phyloP scores from a whole-genome alignment of 2,113 vertebrate species.

The Acinonyx jubatus region DNA sequence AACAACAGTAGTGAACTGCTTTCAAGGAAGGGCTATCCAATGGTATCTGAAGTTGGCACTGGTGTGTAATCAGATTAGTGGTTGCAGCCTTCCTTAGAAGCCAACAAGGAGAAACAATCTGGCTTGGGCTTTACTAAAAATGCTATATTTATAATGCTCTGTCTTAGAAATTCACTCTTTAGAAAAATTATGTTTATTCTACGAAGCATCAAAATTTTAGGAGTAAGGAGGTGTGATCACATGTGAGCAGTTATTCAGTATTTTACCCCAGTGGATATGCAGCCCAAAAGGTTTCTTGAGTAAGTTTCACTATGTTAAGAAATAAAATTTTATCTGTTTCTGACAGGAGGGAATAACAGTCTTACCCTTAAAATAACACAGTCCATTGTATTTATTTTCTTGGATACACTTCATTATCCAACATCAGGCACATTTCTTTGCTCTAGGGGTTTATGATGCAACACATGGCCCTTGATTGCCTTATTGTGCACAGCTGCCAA shows the following conservation, averaged over 20 bases:
- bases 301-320: not conserved
- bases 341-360: not conserved
- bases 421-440: slow-evolving; percentile 47
- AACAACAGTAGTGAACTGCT: not conserved
- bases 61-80: not conserved
- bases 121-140: not conserved
- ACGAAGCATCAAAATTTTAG: not conserved
- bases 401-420: slow-evolving; percentile 64
- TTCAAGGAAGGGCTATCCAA: not conserved
- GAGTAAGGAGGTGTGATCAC: not conserved
- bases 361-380: slow-evolving; percentile 25
- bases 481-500: slow-evolving; percentile 59
- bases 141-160: not conserved
- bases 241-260: not conserved
- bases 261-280: not conserved
- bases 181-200: not conserved
- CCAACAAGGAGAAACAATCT: not conserved
- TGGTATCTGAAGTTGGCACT: not conserved
- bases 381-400: slow-evolving; percentile 50
- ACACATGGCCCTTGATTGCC: not conserved
- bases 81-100: not conserved
- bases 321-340: slow-evolving; percentile 40
- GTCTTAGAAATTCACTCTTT: not conserved
- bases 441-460: slow-evolving; percentile 31
- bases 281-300: not conserved